A percentile compares a stretch with the other conserved stretches of the same genome.
These are phyloP conservation scores for Tamias sibiricus DNA, from an alignment of 2,113 vertebrate genomes.

Conservation along the genomic window DNA sequence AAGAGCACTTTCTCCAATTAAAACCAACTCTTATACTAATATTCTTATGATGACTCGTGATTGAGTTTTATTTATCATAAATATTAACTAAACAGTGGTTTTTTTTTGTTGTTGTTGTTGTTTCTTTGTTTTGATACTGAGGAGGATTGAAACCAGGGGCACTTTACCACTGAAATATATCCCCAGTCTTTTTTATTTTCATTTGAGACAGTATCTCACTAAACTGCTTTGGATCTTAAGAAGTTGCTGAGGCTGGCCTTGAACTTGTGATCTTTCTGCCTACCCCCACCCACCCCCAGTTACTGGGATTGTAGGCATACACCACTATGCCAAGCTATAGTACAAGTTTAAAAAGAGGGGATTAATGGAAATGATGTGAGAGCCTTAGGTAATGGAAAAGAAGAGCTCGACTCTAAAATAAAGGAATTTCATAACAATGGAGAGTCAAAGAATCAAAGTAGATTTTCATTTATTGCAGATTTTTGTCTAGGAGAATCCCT, in stretches of 20 bases:
- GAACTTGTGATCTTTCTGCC: too few species aligned
- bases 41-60: not conserved
- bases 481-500: not conserved
- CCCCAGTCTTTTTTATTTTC: too few species aligned
- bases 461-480: not conserved
- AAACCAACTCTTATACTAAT: not conserved
- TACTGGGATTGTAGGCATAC: too few species aligned
- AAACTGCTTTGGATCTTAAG: too few species aligned
- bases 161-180: too few species aligned
- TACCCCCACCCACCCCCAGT: too few species aligned
- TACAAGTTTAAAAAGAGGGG: not conserved
- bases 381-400: not conserved
- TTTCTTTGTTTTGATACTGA: too few species aligned
- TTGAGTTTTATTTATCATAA: not conserved
- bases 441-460: not conserved
- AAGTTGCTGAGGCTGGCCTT: too few species aligned
- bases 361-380: not conserved
- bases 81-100: not conserved
- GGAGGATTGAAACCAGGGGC: too few species aligned
- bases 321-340: too few species aligned
- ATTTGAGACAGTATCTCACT: too few species aligned
- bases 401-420: not conserved
- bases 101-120: too few species aligned
- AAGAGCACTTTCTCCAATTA: not conserved
- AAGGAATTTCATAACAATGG: not conserved